Evolutionary conservation across 2,888 invertebrate species (phyloP), one percentile per base, ranked within the genome.

Genomic region (Exocentrus adspersus): DNA sequence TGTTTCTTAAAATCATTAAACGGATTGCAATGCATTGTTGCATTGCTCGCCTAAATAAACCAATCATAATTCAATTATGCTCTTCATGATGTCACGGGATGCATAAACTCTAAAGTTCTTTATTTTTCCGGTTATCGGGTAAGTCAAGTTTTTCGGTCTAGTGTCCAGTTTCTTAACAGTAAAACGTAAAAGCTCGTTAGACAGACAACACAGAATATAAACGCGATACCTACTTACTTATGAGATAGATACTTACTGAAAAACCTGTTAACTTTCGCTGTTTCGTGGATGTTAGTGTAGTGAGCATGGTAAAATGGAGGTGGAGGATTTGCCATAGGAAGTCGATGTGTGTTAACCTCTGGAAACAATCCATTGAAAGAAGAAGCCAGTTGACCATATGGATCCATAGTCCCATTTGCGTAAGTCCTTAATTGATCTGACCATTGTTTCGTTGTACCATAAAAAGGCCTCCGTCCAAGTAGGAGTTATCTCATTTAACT

Each of bases 401-500:
- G 76, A 69, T 82, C 84, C 9, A 86, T 67, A 1, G 78, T 80
- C n/a, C 86, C 87, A 68, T 85, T 82, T 16, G 77, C 70, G 64
- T 84, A 82, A 1, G 82, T 82, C 53, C 88, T 75, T 32, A 88
- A 78, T 21, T 84, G 81, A 76, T 88, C 86, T 1, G 87, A 81
- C 87, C 88, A 87, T 41, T 85, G 85, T 73, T 86, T 87, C 6
- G 85, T 83, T 0, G 84, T 85, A 1, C 87, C 88, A 75, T 89
- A 88, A 62, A 87, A 83, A 87, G 79, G 9, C 86, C 87, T 1
- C 88, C 88, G 74, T 88, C 88, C 45, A 88, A 78, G 77, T 83
- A 88, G 88, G 86, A 4, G 88, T 88, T 58, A 88, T 87, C 78
- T 87, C 86, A 74, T 88, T 88, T 50, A 87, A 72, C 87, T 88